Base-by-base conservation (phyloP, 1,140 invertebrate genomes). In the Homarus americanus region DNA sequence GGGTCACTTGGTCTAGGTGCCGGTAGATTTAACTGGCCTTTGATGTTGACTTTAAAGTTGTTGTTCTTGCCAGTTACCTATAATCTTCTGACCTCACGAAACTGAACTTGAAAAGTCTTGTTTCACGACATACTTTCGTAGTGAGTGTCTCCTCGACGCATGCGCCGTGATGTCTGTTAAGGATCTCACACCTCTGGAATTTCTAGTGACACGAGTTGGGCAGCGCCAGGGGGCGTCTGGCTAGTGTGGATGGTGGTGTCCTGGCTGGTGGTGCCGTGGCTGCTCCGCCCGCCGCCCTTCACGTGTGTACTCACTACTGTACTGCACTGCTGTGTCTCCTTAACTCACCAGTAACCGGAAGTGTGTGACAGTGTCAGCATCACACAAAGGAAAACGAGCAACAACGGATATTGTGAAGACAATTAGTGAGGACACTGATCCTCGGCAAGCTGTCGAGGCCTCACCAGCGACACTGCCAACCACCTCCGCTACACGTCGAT, bases 211-310 rank as follows among this genome's bases (percentile, higher is more conserved):
- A 53, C 41, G 40, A 38, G 76, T 40, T 79, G 76, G 76, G 76
- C 40, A 80, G 78, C 24, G n/a, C 17, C 20, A 58, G 12, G 17
- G 20, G 53, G n/a, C 4, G 41, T 10, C 41, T 32, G 44, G 78
- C 36, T 53, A 80, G 78, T 80, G 78, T 80, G 24, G 78, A 34
- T 80, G 78, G 78, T 80, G 41, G 78, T 80, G 78, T 80, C 41
- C 78, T 80, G 36, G 78, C 44, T 80, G 78, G 78, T 80, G 78
- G 41, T 32, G 36, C 78, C 32, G 41, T 80, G 78, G 44, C n/a
- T 53, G n/a, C 17, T 15, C n/a, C 41, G 78, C 24, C 41, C 78
- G 28, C 75, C 40, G 20, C 9, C 20, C 73, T 41, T n/a, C 1
- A 34, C 44, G 15, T 15, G 41, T 1, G 78, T 53, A 17, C 7